Conservation (phyloP, 1,140 invertebrate species). For the Heliconius hermathena region DNA sequence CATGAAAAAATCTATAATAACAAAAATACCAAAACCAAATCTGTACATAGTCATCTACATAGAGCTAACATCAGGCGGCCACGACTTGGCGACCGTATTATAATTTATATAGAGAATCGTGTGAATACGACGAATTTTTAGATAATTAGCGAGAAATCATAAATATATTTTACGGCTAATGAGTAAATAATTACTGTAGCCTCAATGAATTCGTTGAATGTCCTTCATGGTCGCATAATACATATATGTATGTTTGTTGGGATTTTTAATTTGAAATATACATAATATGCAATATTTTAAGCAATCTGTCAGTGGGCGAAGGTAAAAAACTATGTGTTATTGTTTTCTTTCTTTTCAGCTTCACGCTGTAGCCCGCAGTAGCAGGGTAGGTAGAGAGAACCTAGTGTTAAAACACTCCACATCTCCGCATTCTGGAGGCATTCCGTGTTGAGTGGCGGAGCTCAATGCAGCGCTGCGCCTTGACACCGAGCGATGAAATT, state of each 20-base stretch:
- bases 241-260: background rate
- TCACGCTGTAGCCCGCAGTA: too few relatives aligned
- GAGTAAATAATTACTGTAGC: constrained; percentile 24
- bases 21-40: too few relatives aligned
- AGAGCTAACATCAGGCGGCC: background rate
- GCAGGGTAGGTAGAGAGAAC: too few relatives aligned
- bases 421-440: too few relatives aligned
- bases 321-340: background rate
- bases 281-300: background rate
- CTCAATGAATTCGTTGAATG: constrained; percentile 12
- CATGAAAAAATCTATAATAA: too few relatives aligned
- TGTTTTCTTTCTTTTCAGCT: too few relatives aligned
- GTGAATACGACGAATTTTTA: constrained; percentile 21
- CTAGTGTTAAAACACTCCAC: too few relatives aligned
- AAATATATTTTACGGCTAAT: constrained; percentile 12
- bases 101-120: background rate
- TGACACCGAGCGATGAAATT: too few relatives aligned
- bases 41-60: too few relatives aligned
- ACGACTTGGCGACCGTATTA: too few relatives aligned
- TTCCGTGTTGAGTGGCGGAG: too few relatives aligned
- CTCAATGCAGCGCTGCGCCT: too few relatives aligned
- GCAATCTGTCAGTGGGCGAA: background rate
- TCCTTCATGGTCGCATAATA: constrained; percentile 12
- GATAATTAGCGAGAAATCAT: constrained; percentile 23
- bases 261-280: background rate